A percentile compares a stretch with the other conserved stretches of the same genome.
Conservation (phyloP, 2,888 invertebrate species). For the Gerris lacustris region DNA sequence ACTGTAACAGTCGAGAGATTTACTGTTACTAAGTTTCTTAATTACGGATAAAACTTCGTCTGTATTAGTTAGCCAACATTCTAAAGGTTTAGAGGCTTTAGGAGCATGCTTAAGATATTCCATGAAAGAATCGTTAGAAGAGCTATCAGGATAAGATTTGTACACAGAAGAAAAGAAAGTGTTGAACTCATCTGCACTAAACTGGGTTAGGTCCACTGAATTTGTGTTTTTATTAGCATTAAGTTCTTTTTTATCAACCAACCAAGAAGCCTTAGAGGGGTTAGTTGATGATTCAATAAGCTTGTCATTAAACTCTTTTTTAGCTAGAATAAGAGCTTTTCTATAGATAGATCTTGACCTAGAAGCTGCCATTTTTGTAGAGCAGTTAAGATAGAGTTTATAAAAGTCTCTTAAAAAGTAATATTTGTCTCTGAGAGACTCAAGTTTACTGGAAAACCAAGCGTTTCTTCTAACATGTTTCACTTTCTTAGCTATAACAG, state of each 20-base stretch:
- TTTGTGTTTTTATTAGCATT: neutral
- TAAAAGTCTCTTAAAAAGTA: neutral
- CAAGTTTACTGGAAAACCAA: neutral
- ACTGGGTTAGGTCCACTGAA: neutral
- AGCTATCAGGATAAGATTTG: neutral
- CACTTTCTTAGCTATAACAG: neutral
- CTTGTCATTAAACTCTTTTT: neutral
- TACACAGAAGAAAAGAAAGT: neutral
- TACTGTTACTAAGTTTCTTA: neutral
- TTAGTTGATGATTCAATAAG: neutral
- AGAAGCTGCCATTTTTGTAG: neutral
- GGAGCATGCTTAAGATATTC: neutral
- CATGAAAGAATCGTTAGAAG: neutral
- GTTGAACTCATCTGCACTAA: neutral
- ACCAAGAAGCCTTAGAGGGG: neutral
- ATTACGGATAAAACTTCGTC: neutral
- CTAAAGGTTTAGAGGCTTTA: neutral
- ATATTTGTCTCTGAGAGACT: constrained; percentile 1
- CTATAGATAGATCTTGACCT: neutral
- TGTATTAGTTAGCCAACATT: neutral
- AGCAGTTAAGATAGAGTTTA: neutral
- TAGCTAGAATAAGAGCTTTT: neutral
- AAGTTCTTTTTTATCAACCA: neutral
- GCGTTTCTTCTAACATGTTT: neutral
- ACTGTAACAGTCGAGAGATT: neutral